phyloP scores from a whole-genome alignment of 2,113 vertebrate species.

The Hippopotamus amphibius region DNA sequence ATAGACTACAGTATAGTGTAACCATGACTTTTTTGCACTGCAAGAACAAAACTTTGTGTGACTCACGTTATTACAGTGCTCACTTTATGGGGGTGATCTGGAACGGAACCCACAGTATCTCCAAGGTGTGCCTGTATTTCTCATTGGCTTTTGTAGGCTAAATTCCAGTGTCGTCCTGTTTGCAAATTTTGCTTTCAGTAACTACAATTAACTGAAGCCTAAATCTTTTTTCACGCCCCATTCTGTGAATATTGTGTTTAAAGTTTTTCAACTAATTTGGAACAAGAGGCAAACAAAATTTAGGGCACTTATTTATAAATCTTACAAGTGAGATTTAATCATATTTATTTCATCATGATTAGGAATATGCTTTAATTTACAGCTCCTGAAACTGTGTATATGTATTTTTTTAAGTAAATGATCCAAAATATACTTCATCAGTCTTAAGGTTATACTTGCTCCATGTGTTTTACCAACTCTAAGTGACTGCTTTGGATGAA shows the following conservation, averaged over 20 bases:
- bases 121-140: not conserved
- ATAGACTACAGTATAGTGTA: not conserved
- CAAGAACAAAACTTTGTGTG: not conserved
- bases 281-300: not conserved
- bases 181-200: not conserved
- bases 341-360: not conserved
- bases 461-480: not conserved
- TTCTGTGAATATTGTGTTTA: not conserved
- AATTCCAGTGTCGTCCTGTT: not conserved
- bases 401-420: not conserved
- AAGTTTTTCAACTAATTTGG: not conserved
- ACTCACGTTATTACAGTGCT: not conserved
- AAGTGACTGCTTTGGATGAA: not conserved
- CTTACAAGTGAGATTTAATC: not conserved
- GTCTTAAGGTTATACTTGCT: not conserved
- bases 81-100: not conserved
- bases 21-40: not conserved
- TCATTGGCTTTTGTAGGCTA: not conserved
- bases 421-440: not conserved
- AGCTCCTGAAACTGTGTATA: not conserved
- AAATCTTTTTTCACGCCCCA: not conserved
- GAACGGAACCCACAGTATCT: not conserved
- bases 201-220: not conserved
- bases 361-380: not conserved
- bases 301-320: not conserved